Evolutionary conservation across 2,797 vertebrate genomes (phyloP), one percentile per base, ranked within the genome.

Genomic region (Sebastolobus alascanus): DNA sequence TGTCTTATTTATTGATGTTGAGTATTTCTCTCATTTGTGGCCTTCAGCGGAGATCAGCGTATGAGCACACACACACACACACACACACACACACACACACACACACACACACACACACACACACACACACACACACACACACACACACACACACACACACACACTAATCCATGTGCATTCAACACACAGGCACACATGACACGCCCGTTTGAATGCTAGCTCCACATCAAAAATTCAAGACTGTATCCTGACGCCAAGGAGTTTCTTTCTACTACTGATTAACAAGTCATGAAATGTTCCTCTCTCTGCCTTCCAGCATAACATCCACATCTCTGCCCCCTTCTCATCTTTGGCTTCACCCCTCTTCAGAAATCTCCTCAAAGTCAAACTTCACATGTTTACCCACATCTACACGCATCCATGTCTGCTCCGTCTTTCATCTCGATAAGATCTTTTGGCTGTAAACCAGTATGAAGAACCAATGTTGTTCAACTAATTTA

Each of bases 1-100:
- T 74, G 80, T 79, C 72, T 82, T 60, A 82, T 82, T 84, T 75
- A 85, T 73, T 83, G 80, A 90, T 83, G 79, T 20, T 5, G 37
- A 68, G 33, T 40, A 76, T 87, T 82, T 73, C 72, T 73, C 63
- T 88, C 74, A 79, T 89, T 86, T 64, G 54, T 27, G 60, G 50
- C 33, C 38, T 61, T 84, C 43, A 35, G 54, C 0, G 33, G 68
- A 79, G 68, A 80, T 82, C 80, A 84, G 58, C 64, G 52, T 58
- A 11, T 16, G 43, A 70, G n/a, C 65, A 14, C 71, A 29, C 29
- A 40, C 40, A 63, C 29, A 64, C 73, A 55, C 43, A 29, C 76
- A 22, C 29, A 69, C 37, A 52, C 18, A 68, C 60, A 22, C 69
- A 52, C 18, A 68, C 60, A 22, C 69, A 52, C 18, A 68, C 60